A percentile compares a stretch with the other conserved stretches of the same genome.
These are phyloP conservation scores for Bombus superbus DNA, from an alignment of 1,140 invertebrate species.

Conservation along the genomic window DNA sequence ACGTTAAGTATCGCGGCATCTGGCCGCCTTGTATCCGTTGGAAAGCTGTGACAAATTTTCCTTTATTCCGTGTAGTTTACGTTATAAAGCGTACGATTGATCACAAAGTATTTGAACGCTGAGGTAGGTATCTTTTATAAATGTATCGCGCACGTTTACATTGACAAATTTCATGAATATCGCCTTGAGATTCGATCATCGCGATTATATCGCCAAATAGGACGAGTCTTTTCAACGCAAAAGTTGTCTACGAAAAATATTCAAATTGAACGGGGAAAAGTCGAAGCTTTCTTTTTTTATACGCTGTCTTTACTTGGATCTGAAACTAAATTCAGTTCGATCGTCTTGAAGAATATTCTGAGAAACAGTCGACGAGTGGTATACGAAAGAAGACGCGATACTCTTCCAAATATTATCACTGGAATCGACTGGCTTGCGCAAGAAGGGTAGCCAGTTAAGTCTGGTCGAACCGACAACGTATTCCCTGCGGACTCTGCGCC, in stretches of 20 bases:
- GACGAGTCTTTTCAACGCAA: too few species aligned
- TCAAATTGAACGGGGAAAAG: too few species aligned
- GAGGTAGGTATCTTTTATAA: too few species aligned
- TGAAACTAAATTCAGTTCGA: neutral
- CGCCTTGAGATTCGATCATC: too few species aligned
- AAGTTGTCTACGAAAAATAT: too few species aligned
- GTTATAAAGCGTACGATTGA: neutral
- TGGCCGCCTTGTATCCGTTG: neutral
- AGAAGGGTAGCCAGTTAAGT: slow-evolving; percentile 47
- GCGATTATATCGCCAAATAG: too few species aligned
- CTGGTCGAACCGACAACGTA: slow-evolving; percentile 47
- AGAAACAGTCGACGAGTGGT: neutral
- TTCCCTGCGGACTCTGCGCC: slow-evolving; percentile 56
- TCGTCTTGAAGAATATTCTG: neutral
- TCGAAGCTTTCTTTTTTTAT: too few species aligned
- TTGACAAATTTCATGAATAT: too few species aligned
- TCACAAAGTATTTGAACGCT: too few species aligned
- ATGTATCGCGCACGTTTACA: too few species aligned
- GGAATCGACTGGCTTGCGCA: slow-evolving; percentile 1
- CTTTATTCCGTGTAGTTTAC: neutral
- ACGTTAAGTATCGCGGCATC: too few species aligned
- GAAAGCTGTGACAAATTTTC: neutral
- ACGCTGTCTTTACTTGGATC: neutral
- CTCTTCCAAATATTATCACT: neutral
- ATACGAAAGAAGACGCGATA: neutral